Conservation (phyloP, 2,797 vertebrate genomes). For the Eremophila alpestris region DNA sequence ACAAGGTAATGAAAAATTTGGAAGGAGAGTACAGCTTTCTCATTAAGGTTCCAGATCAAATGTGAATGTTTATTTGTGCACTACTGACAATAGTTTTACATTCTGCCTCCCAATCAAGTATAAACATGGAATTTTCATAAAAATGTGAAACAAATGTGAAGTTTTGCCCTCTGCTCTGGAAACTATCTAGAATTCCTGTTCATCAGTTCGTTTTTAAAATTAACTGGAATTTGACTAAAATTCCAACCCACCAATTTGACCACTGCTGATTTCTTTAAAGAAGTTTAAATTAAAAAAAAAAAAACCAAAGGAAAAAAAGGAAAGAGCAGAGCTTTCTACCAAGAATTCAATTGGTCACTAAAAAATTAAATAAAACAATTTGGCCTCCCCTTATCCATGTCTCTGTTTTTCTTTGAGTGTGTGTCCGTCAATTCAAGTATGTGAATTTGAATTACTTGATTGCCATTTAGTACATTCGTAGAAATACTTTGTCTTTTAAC, state of each 20-base stretch:
- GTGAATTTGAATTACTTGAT: background rate
- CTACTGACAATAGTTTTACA: slow-evolving; percentile 73
- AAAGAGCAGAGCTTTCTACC: slow-evolving; percentile 67
- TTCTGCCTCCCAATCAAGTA: slow-evolving; percentile 62
- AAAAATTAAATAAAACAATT: slow-evolving; percentile 82
- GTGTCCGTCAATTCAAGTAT: background rate
- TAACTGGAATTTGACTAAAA: slow-evolving; percentile 61
- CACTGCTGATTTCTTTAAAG: slow-evolving; percentile 42
- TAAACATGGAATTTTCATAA: slow-evolving; percentile 54
- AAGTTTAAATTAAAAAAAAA: background rate
- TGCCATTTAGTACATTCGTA: background rate
- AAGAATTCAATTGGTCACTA: slow-evolving; percentile 76
- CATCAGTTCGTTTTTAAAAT: slow-evolving; percentile 50
- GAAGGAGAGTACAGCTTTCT: slow-evolving; percentile 70
- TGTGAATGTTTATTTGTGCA: slow-evolving; percentile 76
- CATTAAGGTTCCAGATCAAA: slow-evolving; percentile 72
- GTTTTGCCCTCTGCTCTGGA: slow-evolving; percentile 67
- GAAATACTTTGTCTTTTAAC: background rate
- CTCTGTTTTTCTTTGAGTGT: slow-evolving; percentile 44
- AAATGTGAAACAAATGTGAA: slow-evolving; percentile 72
- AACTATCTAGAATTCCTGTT: slow-evolving; percentile 58
- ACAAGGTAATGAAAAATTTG: slow-evolving; percentile 77
- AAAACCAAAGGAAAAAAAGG: background rate
- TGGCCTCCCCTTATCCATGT: slow-evolving; percentile 75
- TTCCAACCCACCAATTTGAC: slow-evolving; percentile 56